Evolutionary conservation across 2,113 vertebrate species (phyloP).

Genomic region (Chamaetylas fuelleborni): DNA sequence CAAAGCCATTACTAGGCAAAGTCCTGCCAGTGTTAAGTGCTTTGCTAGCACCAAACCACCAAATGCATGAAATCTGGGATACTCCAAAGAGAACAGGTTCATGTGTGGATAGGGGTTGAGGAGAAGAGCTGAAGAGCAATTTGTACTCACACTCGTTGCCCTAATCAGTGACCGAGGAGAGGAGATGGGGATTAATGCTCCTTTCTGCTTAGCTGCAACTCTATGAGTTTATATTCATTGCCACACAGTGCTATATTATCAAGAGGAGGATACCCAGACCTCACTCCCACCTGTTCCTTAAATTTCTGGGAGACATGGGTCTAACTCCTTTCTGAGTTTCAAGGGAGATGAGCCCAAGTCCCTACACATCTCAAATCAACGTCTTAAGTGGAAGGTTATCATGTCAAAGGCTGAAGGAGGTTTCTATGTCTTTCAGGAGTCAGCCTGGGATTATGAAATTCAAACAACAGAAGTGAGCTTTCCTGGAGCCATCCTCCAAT

Average conservation of each 20-base stretch:
- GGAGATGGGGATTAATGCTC: background rate
- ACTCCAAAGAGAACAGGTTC: background rate
- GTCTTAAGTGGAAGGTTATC: background rate
- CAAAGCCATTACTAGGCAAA: background rate
- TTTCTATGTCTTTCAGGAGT: background rate
- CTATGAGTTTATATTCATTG: background rate
- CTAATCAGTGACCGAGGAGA: background rate
- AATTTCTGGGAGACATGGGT: background rate
- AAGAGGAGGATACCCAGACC: background rate
- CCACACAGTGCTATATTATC: background rate
- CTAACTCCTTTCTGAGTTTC: background rate
- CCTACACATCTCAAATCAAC: rapidly evolving
- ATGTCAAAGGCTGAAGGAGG: background rate
- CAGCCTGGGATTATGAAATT: background rate
- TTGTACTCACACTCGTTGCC: background rate
- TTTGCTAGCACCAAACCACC: background rate
- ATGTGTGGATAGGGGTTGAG: background rate
- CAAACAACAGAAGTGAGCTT: background rate
- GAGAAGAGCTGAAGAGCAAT: background rate
- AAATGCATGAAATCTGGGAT: background rate
- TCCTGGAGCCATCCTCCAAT: background rate
- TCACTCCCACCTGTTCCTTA: background rate
- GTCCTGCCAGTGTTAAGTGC: background rate
- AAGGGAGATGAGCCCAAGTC: background rate
- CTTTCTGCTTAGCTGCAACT: background rate